Evolutionary conservation across 2,113 vertebrate species (phyloP), one percentile per base, ranked within the genome.

Genomic region (Pelvicachromis taeniatus): DNA sequence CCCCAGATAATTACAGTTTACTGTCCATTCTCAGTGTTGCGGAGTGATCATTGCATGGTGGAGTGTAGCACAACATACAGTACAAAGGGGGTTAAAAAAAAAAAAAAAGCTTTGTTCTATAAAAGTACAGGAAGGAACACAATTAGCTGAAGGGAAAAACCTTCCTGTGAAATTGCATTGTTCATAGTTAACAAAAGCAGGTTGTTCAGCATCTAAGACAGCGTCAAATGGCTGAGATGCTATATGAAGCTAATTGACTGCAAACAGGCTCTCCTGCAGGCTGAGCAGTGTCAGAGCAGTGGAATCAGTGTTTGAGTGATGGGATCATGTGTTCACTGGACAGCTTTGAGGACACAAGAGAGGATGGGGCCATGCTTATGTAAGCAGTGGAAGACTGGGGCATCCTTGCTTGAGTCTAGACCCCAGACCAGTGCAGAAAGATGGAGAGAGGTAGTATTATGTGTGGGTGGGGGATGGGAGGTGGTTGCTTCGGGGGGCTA

Each of bases 341-440:
- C 63, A 77, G 65, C 63, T 52, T 89, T 33, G 55, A 75, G 68
- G 89, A 80, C 83, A 78, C 70, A 4, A 12, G 26, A 75, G 85
- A 87, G 84, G 81, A 87, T 26, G 78, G 68, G 68, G 59, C 63
- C 52, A 70, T 23, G 83, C 73, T 95, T 95, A 94, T 86, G 84
- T 95, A 95, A 95, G 87, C 40, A 9, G 75, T 61, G 77, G 82
- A 81, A 91, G 79, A 87, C 85, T 29, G 52, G 87, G 85, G 84
- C 85, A 88, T 92, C 85, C 70, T 11, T 89, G 61, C 86, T 70
- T 19, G 56, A 81, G 70, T 90, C 91, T 81, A 89, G 75, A 54
- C 61, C 85, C 26, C 87, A 80, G 77, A 79, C 83, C 29, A 17
- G 80, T 55, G 56, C 77, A 48, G 87, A 86, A 56, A 68, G 80